Conservation (phyloP, 2,888 invertebrate genomes). For the Pediacus dermestoides region DNA sequence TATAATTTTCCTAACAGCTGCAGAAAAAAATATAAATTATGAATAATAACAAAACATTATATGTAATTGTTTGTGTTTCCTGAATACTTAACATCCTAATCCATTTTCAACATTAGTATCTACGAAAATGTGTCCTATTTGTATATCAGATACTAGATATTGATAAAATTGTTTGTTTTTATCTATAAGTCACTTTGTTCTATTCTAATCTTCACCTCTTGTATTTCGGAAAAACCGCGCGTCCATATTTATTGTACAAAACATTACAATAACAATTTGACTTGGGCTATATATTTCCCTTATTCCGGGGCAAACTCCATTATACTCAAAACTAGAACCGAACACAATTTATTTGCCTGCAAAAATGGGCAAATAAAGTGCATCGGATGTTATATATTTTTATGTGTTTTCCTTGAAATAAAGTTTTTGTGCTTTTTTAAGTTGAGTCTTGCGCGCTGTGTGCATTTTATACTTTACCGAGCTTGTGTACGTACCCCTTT, state of each 20-base stretch:
- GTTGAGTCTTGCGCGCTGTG: conserved; percentile 31
- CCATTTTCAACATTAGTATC: too few species aligned
- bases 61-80: too few species aligned
- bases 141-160: too few species aligned
- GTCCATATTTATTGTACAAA: conserved; percentile 15
- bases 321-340: conserved; percentile 41
- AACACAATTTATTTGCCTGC: conserved; percentile 41
- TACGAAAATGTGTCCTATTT: too few species aligned
- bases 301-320: conserved; percentile 32
- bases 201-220: too few species aligned
- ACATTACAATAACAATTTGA: conserved; percentile 34
- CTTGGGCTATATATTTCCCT: conserved; percentile 29
- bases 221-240: conserved; percentile 8
- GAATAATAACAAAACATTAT: too few species aligned
- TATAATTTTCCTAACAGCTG: too few species aligned
- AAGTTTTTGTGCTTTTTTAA: conserved; percentile 45
- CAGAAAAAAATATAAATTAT: too few species aligned
- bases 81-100: too few species aligned
- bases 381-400: conserved; percentile 50
- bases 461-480: conserved; percentile 5
- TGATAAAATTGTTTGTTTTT: too few species aligned
- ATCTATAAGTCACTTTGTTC: too few species aligned
- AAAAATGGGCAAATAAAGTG: conserved; percentile 46
- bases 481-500: conserved; percentile 5
- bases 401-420: conserved; percentile 49